These are phyloP conservation scores for Ictalurus punctatus DNA, from an alignment of 2,113 vertebrate genomes.

Conservation along the genomic window DNA sequence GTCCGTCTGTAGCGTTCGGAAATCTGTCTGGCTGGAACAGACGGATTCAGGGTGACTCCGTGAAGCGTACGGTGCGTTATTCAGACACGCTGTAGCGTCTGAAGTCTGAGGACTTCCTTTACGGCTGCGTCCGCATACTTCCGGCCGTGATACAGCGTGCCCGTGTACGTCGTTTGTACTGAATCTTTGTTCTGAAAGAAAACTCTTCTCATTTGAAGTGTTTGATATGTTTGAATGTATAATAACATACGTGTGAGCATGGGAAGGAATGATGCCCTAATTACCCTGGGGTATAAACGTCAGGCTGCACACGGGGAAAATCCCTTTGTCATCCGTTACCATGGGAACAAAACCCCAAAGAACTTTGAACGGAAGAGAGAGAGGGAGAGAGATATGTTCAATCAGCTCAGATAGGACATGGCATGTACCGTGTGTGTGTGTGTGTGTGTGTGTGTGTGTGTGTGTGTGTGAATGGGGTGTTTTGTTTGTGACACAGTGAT, in stretches of 20 bases:
- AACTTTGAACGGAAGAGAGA: neutral
- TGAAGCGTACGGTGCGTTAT: too few species aligned
- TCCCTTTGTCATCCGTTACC: too few species aligned
- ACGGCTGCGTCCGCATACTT: neutral
- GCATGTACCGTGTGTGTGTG: neutral
- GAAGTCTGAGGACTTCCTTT: too few species aligned
- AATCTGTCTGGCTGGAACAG: neutral
- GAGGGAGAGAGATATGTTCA: neutral
- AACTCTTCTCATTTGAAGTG: too few species aligned
- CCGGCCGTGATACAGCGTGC: too few species aligned
- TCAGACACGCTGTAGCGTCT: neutral
- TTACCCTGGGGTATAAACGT: too few species aligned
- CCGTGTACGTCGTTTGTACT: neutral
- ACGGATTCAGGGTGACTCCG: neutral
- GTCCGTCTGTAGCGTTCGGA: neutral
- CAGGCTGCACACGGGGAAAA: too few species aligned
- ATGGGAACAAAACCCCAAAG: too few species aligned
- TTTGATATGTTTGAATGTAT: too few species aligned
- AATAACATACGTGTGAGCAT: too few species aligned
- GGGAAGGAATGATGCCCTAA: too few species aligned
- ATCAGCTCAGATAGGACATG: neutral
- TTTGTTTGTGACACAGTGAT: constrained; percentile 3
- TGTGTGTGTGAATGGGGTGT: neutral
- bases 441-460: neutral
- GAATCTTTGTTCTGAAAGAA: neutral